Conservation (phyloP, 2,797 vertebrate genomes). For the Sus cebifrons region DNA sequence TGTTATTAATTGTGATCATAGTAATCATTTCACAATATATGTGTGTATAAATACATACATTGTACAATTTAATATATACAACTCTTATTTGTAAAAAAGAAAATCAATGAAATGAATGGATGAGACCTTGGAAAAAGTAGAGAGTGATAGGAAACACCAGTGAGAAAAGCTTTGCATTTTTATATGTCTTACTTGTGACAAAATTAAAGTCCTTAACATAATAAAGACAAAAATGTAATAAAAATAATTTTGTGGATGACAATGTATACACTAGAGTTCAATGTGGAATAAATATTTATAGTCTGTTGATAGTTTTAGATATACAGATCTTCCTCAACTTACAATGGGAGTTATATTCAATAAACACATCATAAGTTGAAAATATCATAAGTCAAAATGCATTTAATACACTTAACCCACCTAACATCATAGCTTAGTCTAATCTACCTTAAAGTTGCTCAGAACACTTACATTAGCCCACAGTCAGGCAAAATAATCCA, state of each 20-base stretch:
- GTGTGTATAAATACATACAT: neutral
- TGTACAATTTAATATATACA: neutral
- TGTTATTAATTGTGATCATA: neutral
- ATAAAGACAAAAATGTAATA: neutral
- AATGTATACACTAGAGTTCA: neutral
- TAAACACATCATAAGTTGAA: neutral
- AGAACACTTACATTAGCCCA: neutral
- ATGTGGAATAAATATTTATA: neutral
- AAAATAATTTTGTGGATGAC: neutral
- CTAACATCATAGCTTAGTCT: neutral
- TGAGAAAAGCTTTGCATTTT: neutral
- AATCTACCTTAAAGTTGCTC: neutral
- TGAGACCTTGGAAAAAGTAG: neutral
- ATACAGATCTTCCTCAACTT: neutral
- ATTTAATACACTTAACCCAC: neutral
- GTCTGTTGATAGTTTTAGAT: neutral
- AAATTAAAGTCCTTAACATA: neutral
- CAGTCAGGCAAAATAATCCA: neutral
- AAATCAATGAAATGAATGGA: neutral
- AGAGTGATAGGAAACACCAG: constrained; percentile 14
- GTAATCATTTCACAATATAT: neutral
- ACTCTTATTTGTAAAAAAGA: neutral
- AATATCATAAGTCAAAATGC: neutral
- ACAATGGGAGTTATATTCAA: neutral
- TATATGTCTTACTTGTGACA: neutral